Conservation (phyloP, 2,888 invertebrate genomes). For the Caenorhabditis wallacei region DNA sequence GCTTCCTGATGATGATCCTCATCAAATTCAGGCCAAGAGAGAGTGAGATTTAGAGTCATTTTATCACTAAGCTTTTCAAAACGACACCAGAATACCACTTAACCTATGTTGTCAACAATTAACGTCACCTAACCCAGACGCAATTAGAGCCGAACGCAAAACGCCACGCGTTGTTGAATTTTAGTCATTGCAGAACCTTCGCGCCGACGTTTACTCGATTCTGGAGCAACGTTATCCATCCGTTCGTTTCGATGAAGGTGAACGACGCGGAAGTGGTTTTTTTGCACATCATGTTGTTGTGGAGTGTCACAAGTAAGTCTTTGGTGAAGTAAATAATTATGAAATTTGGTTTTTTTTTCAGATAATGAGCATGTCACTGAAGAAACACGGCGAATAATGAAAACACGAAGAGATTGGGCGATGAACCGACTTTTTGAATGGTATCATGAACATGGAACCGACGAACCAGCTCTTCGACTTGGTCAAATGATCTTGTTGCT, state of each 20-base stretch:
- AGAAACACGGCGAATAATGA: constrained; percentile 70
- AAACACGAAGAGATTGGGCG: constrained; percentile 75
- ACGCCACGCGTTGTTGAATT: constrained; percentile 49
- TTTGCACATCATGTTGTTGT: constrained; percentile 78
- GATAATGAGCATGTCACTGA: constrained; percentile 74
- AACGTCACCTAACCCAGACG: constrained; percentile 62
- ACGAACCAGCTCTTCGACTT: constrained; percentile 76
- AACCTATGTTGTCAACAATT: constrained; percentile 61
- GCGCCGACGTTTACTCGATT: constrained; percentile 77
- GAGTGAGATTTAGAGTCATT: constrained; percentile 63
- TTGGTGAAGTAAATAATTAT: not conserved
- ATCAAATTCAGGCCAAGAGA: constrained; percentile 71
- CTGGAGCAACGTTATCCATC: constrained; percentile 78
- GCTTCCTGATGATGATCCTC: constrained; percentile 74
- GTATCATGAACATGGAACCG: constrained; percentile 58
- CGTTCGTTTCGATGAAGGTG: constrained; percentile 75
- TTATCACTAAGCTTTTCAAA: not conserved
- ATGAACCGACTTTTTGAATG: constrained; percentile 74
- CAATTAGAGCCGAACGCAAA: constrained; percentile 22
- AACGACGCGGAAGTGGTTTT: constrained; percentile 81
- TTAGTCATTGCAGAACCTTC: constrained; percentile 76
- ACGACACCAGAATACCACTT: constrained; percentile 26
- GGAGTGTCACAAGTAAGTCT: constrained; percentile 73
- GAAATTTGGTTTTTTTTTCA: constrained; percentile 48
- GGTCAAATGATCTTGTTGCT: constrained; percentile 78